Conservation (phyloP, 1,140 invertebrate genomes). For the Mycetomoellerius zeteki region DNA sequence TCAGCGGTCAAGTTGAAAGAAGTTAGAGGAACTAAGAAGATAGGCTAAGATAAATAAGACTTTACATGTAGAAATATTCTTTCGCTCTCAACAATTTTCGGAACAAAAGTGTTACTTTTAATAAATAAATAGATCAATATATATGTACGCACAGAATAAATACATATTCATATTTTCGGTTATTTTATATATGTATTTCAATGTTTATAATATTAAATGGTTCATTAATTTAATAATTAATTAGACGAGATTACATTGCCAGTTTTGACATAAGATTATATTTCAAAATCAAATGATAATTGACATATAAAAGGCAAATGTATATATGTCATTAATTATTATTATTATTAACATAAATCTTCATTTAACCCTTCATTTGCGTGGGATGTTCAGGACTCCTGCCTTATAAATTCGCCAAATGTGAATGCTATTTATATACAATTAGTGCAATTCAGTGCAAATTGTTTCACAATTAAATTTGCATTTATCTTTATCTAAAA, state of each 20-base stretch:
- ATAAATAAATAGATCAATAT: neutral
- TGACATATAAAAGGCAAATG: neutral
- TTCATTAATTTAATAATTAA: neutral
- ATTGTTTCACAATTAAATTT: too few species aligned
- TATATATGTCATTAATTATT: neutral
- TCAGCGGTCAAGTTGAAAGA: neutral
- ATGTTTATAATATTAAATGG: neutral
- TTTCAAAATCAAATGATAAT: neutral
- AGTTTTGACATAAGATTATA: neutral
- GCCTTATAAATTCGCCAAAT: too few species aligned
- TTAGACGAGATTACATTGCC: neutral
- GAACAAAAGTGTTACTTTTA: neutral
- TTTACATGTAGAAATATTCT: slow-evolving; percentile 28
- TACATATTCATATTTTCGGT: neutral
- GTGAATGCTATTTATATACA: too few species aligned
- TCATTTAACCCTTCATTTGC: neutral
- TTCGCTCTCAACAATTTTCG: neutral
- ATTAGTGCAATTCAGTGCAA: too few species aligned
- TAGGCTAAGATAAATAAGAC: neutral
- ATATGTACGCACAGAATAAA: neutral
- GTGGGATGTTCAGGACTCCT: too few species aligned
- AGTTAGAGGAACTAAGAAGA: slow-evolving; percentile 6
- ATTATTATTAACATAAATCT: neutral
- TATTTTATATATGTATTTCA: neutral
- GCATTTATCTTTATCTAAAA: too few species aligned